Conservation (phyloP, 1,140 invertebrate genomes). For the Danaus plexippus region DNA sequence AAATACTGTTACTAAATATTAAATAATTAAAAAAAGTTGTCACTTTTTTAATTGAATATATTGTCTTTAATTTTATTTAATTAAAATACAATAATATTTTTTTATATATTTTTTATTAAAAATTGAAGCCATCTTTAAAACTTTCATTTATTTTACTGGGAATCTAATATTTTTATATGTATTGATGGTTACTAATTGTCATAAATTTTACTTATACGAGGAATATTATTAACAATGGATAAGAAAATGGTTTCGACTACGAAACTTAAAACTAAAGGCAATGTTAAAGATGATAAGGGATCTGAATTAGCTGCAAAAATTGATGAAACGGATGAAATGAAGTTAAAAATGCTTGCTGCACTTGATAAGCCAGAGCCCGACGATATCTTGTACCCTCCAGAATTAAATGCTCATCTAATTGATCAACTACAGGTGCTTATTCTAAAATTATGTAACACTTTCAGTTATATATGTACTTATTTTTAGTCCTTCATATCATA, state of each 20-base stretch:
- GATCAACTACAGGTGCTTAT: conserved; percentile 55
- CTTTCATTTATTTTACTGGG: too few species aligned
- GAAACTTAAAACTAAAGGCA: conserved; percentile 34
- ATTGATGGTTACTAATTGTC: too few species aligned
- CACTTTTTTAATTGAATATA: too few species aligned
- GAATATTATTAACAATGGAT: neutral
- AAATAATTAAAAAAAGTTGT: too few species aligned
- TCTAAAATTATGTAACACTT: neutral
- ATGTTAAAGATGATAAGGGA: conserved; percentile 42
- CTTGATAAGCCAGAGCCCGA: conserved; percentile 48
- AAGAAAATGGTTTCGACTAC: conserved; percentile 13
- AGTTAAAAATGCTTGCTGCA: conserved; percentile 54
- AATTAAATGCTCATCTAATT: conserved; percentile 63
- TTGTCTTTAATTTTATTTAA: too few species aligned
- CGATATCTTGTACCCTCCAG: conserved; percentile 57
- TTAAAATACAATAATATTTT: too few species aligned
- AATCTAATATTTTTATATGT: too few species aligned
- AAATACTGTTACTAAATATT: too few species aligned
- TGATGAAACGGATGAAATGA: conserved; percentile 66
- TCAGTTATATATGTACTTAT: neutral
- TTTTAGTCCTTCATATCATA: too few species aligned
- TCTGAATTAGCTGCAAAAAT: conserved; percentile 47
- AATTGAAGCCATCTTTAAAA: too few species aligned
- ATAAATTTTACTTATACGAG: too few species aligned
- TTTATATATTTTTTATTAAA: too few species aligned